Percentiles rank a stretch among this genome's conserved stretches.
Conservation (phyloP, 2,113 vertebrate species). For the Rhynchomys soricoides region DNA sequence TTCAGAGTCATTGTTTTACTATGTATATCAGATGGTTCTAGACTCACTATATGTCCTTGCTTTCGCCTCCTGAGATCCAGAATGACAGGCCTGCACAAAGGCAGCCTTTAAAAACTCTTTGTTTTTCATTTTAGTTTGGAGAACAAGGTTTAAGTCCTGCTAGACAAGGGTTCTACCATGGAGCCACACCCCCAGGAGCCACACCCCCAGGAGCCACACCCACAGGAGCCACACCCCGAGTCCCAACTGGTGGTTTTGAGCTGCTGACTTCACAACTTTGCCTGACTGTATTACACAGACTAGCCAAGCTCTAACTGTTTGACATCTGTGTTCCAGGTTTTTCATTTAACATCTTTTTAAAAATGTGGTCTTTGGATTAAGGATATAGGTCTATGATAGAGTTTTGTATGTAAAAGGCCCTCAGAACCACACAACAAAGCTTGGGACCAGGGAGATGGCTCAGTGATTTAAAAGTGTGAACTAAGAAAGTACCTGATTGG, state of each 20-base stretch:
- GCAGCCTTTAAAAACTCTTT: neutral
- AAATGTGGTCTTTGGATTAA: neutral
- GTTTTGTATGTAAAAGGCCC: neutral
- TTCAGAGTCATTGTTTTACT: neutral
- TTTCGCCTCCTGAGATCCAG: neutral
- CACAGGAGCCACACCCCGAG: neutral
- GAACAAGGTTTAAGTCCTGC: too few relatives aligned
- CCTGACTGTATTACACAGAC: neutral
- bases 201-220: neutral
- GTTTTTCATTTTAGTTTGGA: neutral
- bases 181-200: neutral
- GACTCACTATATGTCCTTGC: accelerated
- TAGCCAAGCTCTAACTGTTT: neutral
- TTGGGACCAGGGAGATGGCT: neutral
- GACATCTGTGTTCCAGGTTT: neutral
- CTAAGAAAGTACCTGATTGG: neutral
- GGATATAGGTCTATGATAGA: neutral
- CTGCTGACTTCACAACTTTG: too few relatives aligned
- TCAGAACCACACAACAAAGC: neutral
- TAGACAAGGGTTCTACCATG: neutral
- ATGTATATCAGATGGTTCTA: neutral
- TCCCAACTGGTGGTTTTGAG: too few relatives aligned
- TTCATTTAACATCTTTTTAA: neutral
- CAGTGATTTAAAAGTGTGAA: neutral
- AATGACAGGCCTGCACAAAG: neutral